Base-by-base conservation (phyloP, 2,888 invertebrate genomes). In the Eutolmus rufibarbis region DNA sequence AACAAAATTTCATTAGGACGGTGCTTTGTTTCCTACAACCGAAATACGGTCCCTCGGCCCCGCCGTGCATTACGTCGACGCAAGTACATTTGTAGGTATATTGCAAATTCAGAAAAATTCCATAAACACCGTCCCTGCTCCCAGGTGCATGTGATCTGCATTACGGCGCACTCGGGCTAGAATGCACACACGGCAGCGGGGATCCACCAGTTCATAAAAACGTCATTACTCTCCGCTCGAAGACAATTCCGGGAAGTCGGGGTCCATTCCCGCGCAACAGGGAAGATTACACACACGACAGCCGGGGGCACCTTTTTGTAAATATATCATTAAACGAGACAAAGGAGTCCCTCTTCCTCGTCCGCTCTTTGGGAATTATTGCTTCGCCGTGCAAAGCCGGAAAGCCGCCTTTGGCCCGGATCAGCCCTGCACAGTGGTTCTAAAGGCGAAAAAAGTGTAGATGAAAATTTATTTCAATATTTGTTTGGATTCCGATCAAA, bases 231-330 rank as follows among this genome's bases (percentile, higher is more conserved):
- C 51, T 34, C 56, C 23, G 81, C 16, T 51, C 51, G n/a, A 51
- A 81, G 81, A 81, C 81, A 81, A 34, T 56, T 56, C 81, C 34
- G 16, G 81, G 19, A 43, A 81, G 51, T 28, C 31, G 56, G 51
- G 23, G 51, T 78, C 51, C 9, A 28, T 34, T 81, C 19, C 23
- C 9, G 4, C 28, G 51, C 14, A 81, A 16, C 56, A 56, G 31
- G 19, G 28, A 46, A 81, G 51, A 81, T 81, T 81, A 81, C 56
- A 81, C 34, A 81, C 43, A 81, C 34, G 81, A 34, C 81, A 81
- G 51, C 81, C 1, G n/a, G 46, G 46, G 16, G 56, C 23, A 8
- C 34, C 40, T 51, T 56, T 81, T 81, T 51, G 51, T 56, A 81
- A 81, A 81, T 51, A 81, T 51, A 9, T 81, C 81, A 81, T 81